These are phyloP conservation scores for Zonitis immaculata DNA, from an alignment of 2,888 invertebrate genomes.

Conservation along the genomic window DNA sequence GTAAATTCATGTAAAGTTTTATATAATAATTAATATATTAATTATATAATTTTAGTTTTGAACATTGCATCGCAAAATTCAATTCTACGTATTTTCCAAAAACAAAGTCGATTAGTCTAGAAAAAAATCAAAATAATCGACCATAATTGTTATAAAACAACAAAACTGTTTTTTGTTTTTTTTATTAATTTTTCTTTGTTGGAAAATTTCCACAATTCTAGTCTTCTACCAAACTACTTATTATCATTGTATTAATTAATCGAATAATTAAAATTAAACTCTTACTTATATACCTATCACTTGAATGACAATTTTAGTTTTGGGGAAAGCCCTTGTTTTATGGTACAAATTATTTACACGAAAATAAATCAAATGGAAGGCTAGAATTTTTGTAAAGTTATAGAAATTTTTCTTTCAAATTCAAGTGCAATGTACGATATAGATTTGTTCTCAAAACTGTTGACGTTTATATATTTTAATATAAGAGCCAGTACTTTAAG, in stretches of 20 bases:
- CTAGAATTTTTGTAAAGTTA: constrained; percentile 24
- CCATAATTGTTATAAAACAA: too few relatives aligned
- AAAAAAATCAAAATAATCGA: too few relatives aligned
- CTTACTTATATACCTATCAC: too few relatives aligned
- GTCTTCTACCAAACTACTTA: constrained; percentile 12
- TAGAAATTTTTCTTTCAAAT: constrained; percentile 19
- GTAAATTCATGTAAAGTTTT: constrained; percentile 44
- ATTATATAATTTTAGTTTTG: too few relatives aligned
- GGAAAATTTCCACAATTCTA: constrained; percentile 14
- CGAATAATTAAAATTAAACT: too few relatives aligned
- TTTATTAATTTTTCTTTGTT: constrained; percentile 10
- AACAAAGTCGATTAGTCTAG: too few relatives aligned
- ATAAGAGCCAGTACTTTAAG: constrained; percentile 51
- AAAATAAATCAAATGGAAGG: constrained; percentile 27
- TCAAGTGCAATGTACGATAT: constrained; percentile 44
- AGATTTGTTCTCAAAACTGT: constrained; percentile 47
- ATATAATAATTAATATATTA: constrained; percentile 17
- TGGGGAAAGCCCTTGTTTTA: constrained; percentile 5
- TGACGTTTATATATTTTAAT: constrained; percentile 51
- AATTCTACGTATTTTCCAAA: constrained; percentile 7
- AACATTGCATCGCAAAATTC: constrained; percentile 34
- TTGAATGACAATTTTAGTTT: too few relatives aligned
- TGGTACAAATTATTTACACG: constrained; percentile 35
- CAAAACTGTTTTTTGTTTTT: not conserved
- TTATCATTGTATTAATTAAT: not conserved